Conservation (phyloP, 1,140 invertebrate species). For the Lordiphosa collinella region DNA sequence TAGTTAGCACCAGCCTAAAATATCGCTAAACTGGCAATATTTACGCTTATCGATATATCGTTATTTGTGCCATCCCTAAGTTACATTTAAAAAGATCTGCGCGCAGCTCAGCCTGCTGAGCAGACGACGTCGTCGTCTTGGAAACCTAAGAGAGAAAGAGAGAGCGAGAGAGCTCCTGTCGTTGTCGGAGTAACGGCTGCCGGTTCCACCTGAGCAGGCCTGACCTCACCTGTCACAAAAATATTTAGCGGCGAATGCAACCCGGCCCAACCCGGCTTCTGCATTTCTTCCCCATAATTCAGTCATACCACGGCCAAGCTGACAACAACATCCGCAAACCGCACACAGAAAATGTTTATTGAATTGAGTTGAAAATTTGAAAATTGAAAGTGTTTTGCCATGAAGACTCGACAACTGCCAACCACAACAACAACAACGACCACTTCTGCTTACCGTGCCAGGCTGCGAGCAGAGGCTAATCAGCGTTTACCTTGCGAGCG, state of each 20-base stretch:
- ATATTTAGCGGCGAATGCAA: background rate
- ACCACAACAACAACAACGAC: conserved; percentile 8
- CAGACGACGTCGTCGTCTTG: too few species aligned
- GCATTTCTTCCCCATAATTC: background rate
- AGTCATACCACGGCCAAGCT: background rate
- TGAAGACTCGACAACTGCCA: conserved; percentile 32
- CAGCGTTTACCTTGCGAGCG: conserved; percentile 32
- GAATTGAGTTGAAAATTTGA: conserved; percentile 11
- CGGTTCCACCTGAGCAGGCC: conserved; percentile 1
- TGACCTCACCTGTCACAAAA: conserved; percentile 1
- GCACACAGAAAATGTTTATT: background rate
- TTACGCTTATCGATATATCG: too few species aligned
- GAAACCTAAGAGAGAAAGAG: too few species aligned
- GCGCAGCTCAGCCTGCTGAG: too few species aligned
- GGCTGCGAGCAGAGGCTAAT: conserved; percentile 11
- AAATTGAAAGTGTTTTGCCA: conserved; percentile 18
- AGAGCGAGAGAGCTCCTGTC: too few species aligned
- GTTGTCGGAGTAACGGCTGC: background rate
- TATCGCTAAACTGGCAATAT: too few species aligned
- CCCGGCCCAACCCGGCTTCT: too few species aligned
- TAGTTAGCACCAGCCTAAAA: too few species aligned
- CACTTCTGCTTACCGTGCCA: background rate
- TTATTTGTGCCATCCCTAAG: too few species aligned
- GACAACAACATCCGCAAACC: background rate
- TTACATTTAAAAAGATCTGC: too few species aligned